phyloP scores from a whole-genome alignment of 37 sponge, comb jelly and placozoan species.

The Axinella damicornis region DNA sequence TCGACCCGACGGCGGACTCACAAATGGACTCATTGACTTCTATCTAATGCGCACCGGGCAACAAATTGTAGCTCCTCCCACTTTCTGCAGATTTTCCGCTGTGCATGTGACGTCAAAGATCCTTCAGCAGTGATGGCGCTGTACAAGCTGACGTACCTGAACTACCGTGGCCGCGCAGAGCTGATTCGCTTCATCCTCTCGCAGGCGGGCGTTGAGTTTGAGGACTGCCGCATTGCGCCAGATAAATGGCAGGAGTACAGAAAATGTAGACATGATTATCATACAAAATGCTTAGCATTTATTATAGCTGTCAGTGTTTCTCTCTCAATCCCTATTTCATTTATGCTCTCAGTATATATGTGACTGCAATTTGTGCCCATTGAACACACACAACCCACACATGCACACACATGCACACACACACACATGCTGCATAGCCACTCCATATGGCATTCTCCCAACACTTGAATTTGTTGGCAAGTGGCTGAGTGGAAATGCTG shows the following conservation, averaged over 20 bases:
- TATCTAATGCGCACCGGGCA: too few relatives aligned
- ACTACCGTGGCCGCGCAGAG: constrained; percentile 56
- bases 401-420: too few relatives aligned
- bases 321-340: too few relatives aligned
- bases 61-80: too few relatives aligned
- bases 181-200: constrained; percentile 55
- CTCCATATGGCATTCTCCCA: constrained; percentile 36
- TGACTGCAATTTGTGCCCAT: too few relatives aligned
- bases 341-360: too few relatives aligned
- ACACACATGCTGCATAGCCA: neutral
- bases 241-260: constrained; percentile 60
- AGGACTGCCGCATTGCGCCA: constrained; percentile 39
- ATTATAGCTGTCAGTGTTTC: neutral
- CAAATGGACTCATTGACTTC: too few relatives aligned
- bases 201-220: constrained; percentile 48
- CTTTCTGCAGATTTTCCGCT: too few relatives aligned
- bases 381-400: too few relatives aligned
- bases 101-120: too few relatives aligned
- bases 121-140: constrained; percentile 21
- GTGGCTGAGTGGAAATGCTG: constrained; percentile 31
- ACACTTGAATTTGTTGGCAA: constrained; percentile 41
- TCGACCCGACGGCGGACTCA: too few relatives aligned
- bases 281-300: too few relatives aligned
- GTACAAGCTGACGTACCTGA: constrained; percentile 51
- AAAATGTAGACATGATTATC: constrained; percentile 38